Percentiles rank a stretch among this genome's conserved stretches.
These are phyloP conservation scores for Struthio camelus DNA, from an alignment of 2,113 vertebrate species.

Conservation along the genomic window DNA sequence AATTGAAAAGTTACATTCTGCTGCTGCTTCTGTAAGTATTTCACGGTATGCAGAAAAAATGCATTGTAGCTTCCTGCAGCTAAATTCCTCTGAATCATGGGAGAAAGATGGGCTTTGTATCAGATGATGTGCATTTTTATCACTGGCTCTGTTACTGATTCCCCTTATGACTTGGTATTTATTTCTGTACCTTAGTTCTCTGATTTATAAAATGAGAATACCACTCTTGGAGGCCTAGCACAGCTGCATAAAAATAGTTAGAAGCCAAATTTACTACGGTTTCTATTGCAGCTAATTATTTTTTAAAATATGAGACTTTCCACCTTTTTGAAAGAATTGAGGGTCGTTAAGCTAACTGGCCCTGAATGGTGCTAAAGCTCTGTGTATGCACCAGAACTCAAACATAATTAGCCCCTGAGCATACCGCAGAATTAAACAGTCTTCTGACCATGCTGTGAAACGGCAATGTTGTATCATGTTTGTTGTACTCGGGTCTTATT, in stretches of 20 bases:
- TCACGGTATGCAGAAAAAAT: neutral
- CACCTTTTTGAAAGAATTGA: neutral
- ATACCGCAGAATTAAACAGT: neutral
- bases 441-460: neutral
- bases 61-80: neutral
- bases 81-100: neutral
- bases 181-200: neutral
- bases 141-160: neutral
- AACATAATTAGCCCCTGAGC: neutral
- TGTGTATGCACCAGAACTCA: neutral
- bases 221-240: neutral
- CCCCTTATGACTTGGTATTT: neutral
- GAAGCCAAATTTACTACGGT: neutral
- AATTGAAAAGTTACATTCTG: neutral
- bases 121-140: neutral
- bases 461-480: neutral
- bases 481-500: neutral
- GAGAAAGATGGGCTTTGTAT: neutral
- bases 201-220: neutral
- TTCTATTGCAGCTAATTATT: neutral
- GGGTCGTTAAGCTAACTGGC: neutral
- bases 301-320: neutral
- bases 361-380: neutral
- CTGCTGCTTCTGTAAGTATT: neutral
- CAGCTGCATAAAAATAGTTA: neutral